phyloP scores from a whole-genome alignment of 2,888 invertebrate species.

The Arrhopalites spinosus region DNA sequence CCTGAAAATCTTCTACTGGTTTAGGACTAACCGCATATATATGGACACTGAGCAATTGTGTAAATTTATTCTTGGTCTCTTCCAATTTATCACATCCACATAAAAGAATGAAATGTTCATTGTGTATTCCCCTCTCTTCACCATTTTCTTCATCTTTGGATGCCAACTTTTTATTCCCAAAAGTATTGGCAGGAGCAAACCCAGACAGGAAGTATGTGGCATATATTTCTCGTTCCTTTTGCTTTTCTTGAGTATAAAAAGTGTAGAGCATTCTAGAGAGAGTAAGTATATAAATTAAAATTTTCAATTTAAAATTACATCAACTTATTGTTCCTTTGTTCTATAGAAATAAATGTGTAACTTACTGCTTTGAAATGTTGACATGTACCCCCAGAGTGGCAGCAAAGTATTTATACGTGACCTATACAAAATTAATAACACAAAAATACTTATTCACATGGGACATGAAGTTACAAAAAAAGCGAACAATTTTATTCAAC shows the following conservation, averaged over 20 bases:
- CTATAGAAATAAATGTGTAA: too few species aligned
- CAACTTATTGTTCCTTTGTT: too few species aligned
- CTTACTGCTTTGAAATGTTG: slow-evolving; percentile 61
- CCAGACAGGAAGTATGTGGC: slow-evolving; percentile 51
- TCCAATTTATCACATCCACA: slow-evolving; percentile 58
- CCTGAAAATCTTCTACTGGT: slow-evolving; percentile 19
- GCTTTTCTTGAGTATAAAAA: slow-evolving; percentile 41
- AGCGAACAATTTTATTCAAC: slow-evolving; percentile 54
- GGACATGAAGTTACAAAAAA: slow-evolving; percentile 1
- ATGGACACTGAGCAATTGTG: slow-evolving; percentile 59
- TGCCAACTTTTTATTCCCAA: not conserved
- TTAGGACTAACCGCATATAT: slow-evolving; percentile 59
- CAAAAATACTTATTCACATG: not conserved
- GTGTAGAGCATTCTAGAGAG: slow-evolving; percentile 49
- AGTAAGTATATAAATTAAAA: not conserved
- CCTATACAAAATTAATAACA: slow-evolving; percentile 56
- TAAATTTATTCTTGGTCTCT: slow-evolving; percentile 58
- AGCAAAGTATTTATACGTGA: slow-evolving; percentile 62
- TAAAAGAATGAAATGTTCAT: slow-evolving; percentile 57
- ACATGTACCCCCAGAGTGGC: slow-evolving; percentile 61
- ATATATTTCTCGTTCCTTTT: slow-evolving; percentile 37
- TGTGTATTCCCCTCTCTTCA: not conserved
- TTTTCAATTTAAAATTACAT: too few species aligned
- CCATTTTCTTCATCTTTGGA: not conserved
- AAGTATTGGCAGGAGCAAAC: not conserved